These are phyloP conservation scores for Rhinogobius similis DNA, from an alignment of 2,113 vertebrate species.

Conservation along the genomic window DNA sequence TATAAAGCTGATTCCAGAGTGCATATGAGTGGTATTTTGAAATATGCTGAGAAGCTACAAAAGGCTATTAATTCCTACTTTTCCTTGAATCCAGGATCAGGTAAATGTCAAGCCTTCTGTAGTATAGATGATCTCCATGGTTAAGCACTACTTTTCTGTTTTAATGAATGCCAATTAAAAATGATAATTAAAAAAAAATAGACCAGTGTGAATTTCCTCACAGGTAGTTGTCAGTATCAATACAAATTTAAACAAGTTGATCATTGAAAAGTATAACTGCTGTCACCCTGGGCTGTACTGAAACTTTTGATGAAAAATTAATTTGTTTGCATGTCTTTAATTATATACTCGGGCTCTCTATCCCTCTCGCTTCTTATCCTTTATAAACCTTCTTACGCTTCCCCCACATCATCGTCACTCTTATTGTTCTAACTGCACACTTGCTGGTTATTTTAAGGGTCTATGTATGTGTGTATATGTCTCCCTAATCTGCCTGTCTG, in stretches of 20 bases:
- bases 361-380: conserved; percentile 66
- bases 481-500: conserved; percentile 68
- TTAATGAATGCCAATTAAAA: not conserved
- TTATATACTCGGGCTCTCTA: conserved; percentile 31
- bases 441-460: conserved; percentile 45
- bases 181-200: not conserved
- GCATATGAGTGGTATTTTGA: conserved; percentile 82
- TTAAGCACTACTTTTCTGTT: not conserved
- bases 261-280: conserved; percentile 33
- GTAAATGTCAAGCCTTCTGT: conserved; percentile 31
- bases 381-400: conserved; percentile 39
- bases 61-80: conserved; percentile 73
- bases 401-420: conserved; percentile 27
- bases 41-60: conserved; percentile 81
- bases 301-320: not conserved
- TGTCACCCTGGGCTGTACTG: conserved; percentile 59
- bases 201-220: too few relatives aligned
- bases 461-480: conserved; percentile 37
- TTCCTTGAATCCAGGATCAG: conserved; percentile 32
- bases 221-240: too few relatives aligned
- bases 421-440: conserved; percentile 41
- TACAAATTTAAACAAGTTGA: not conserved
- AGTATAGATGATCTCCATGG: not conserved
- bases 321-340: conserved; percentile 35
- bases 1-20: conserved; percentile 84